Base-by-base conservation (phyloP, 1,140 invertebrate genomes). In the Oncopodura yosiiana region DNA sequence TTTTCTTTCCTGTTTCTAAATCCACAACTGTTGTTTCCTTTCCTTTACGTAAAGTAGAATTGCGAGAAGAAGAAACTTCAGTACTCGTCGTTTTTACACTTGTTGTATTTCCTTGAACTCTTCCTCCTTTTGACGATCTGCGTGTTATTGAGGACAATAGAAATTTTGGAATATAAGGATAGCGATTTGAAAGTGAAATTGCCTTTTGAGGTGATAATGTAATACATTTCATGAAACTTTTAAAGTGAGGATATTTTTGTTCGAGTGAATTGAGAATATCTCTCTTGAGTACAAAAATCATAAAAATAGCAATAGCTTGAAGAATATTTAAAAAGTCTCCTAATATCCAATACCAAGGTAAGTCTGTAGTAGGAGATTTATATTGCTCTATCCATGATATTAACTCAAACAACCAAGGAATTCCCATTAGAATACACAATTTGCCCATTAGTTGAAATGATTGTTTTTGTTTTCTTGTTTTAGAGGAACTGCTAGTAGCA, bases 241-340 rank as follows among this genome's bases (percentile, higher is more conserved):
- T 49, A 5, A 55, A 32, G 12, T 14, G 11, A n/a, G 53, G 53
- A 24, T 41, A 55, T 30, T 42, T 49, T 24, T 32, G 32, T 49
- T 21, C 34, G 3, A 49, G 21, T 18, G 12, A n/a, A 11, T 46
- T 44, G 32, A 5, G 29, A 11, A n/a, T 21, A 39, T 14, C 36
- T 29, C 24, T 34, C 41, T 73, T 90, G 69, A 84, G 87, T 23
- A 86, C 85, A 42, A 90, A 85, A 30, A 90, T 86, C 57, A 86
- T 77, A 69, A 92, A 92, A 49, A 92, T 89, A 66, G 89, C 80
- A 16, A 90, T 80, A 32, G 87, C 86, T 69, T 90, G 86, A 24
- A 88, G 74, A 49, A 83, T 81, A 70, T 90, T 90, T 66, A 90
- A 76, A 56, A 89, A 65, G 46, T 73, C 73, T 1, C 66, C 64